Base-by-base conservation (phyloP, 1,140 invertebrate species). In the Macrotrachela quadricornifera region DNA sequence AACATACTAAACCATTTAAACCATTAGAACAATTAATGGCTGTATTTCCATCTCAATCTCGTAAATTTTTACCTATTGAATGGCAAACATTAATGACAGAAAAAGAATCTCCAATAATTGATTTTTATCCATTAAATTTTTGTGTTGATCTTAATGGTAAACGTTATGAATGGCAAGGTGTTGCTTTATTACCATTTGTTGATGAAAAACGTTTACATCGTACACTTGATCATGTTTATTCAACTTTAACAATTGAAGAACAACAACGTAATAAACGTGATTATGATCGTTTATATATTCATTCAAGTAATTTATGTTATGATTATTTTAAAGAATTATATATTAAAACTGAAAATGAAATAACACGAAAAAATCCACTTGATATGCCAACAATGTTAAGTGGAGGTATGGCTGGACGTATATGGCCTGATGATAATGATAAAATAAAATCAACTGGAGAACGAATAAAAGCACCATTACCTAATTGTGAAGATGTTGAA, bases 91-190 rank as follows among this genome's bases (percentile, higher is more conserved):
- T 97, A 16, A 99, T 99, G 94, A 79, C 72, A 48, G 80, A 87
- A 71, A 60, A 85, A 80, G 79, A 81, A 59, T 97, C 91, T 0
- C 70, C 83, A 0, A 96, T 99, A 45, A 94, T 97, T 58, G 94
- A 99, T 70, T 97, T 99, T 71, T 99, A 99, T 73, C 94, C 94
- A 0, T 80, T 79, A 64, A 85, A 97, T 65, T 99, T 99, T 67
- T 21, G 46, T 39, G 49, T 95, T 56, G 94, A 99, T 74, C 71
- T 99, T 46, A 99, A 99, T 73, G 94, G 94, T 15, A 99, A 99
- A 69, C 96, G 94, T 70, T 96, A 85, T 72, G 91, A 91, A 49
- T 99, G 92, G 92, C 91, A 96, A 74, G 92, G 92, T 54, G 92
- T 99, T 11, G 92, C 92, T 8, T 67, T 99, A 11, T 70, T 99